Evolutionary conservation across 2,797 vertebrate species (phyloP), one percentile per base, ranked within the genome.

Genomic region (Brachyrhaphis roseni): DNA sequence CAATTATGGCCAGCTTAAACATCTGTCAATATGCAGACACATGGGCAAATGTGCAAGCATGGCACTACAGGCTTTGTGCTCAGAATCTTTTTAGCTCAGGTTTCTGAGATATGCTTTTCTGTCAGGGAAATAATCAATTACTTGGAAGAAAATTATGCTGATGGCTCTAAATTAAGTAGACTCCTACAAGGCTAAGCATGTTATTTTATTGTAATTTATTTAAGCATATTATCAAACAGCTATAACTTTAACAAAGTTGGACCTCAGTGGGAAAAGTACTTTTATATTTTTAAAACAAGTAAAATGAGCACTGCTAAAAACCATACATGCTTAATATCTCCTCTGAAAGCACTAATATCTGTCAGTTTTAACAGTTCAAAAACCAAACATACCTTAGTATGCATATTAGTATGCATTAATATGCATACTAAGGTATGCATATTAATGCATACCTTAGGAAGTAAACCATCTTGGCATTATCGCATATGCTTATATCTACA

Each of bases 1-100:
- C 90, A 94, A 94, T 94, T 93, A 92, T 94, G 94, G 93, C 91
- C 68, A 79, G 81, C 84, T 91, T 92, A 90, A 92, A 82, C 90
- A 92, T 92, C 91, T 92, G 87, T 86, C 90, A 87, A 80, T 79
- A 79, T 79, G 81, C 87, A 78, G 86, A 84, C 85, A 85, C 86
- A 87, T 90, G 88, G 85, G 83, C 78, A 74, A 8, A 57, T 57
- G 57, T 46, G 91, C 80, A 84, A 76, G 36, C 16, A 36, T 85
- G 79, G 87, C 84, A 79, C 76, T 83, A 85, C 78, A 77, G 77
- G 75, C 88, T 86, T 86, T 71, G 18, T 75, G 79, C 84, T 75
- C 72, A 85, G 83, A 73, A 81, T 82, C 41, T 70, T 83, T 87
- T 87, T 57, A 84, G 79, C 87, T 87, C 78, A 26, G 43, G n/a